phyloP scores from a whole-genome alignment of 2,888 invertebrate genomes.

The Ctena decussata region DNA sequence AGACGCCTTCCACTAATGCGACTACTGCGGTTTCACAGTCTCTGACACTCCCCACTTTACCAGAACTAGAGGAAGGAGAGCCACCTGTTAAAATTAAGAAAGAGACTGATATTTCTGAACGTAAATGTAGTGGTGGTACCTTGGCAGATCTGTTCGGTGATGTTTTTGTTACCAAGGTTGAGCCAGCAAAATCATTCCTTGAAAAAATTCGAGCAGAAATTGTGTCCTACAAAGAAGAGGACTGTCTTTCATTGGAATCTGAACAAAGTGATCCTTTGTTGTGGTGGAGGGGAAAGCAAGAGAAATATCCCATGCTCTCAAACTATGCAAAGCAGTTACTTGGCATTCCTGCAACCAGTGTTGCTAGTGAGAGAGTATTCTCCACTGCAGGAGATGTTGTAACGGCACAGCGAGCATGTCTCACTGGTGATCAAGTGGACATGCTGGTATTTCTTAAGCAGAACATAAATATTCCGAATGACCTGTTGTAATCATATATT shows the following conservation, averaged over 20 bases:
- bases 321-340: conserved; percentile 17
- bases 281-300: conserved; percentile 31
- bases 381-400: conserved; percentile 42
- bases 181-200: neutral
- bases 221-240: conserved; percentile 9
- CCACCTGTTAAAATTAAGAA: neutral
- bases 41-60: neutral
- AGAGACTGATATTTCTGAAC: neutral
- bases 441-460: conserved; percentile 31
- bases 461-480: conserved; percentile 16
- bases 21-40: neutral
- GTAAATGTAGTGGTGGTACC: neutral
- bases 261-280: conserved; percentile 20
- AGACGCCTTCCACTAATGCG: neutral
- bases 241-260: neutral
- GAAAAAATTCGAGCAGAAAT: conserved; percentile 20
- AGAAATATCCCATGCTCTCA: conserved; percentile 20
- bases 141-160: conserved; percentile 42
- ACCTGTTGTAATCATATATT: too few species aligned
- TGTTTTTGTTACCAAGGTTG: conserved; percentile 36
- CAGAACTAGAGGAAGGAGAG: neutral
- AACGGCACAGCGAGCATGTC: conserved; percentile 18
- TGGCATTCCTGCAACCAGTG: conserved; percentile 30
- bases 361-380: conserved; percentile 37
- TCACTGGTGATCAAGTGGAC: conserved; percentile 24